Evolutionary conservation across 2,797 vertebrate genomes (phyloP), one percentile per base, ranked within the genome.

Genomic region (Manis pentadactyla): DNA sequence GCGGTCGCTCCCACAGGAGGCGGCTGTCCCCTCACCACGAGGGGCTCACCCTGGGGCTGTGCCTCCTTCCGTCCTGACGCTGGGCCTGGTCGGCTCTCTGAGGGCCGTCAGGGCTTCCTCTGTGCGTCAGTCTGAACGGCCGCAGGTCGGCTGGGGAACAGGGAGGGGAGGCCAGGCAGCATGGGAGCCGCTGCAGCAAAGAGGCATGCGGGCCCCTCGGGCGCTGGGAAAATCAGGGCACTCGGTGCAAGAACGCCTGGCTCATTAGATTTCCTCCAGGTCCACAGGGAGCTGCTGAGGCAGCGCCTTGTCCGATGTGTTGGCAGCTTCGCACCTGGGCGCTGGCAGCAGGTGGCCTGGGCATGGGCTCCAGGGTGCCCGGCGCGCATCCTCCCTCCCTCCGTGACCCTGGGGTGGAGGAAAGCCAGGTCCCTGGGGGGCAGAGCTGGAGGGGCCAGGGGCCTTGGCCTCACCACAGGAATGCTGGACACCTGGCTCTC

Each of bases 181-280:
- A 97, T 96, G 74, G 97, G 97, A 97, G 89, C 93, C 94, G 90
- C 96, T 85, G 97, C 95, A 87, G 96, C 34, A 77, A 98, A 98
- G 98, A 97, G 98, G 98, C 97, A 87, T 96, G 87, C 97, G 27
- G 51, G 87, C 98, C 97, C 98, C 98, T 95, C 17, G 97, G 97
- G 98, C 73, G 57, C 63, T 92, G 96, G 95, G 98, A 95, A 98
- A 97, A 97, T 97, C 93, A 98, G 98, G 98, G 97, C 97, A 96
- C 98, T 98, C 97, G 96, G 98, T 98, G 97, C 97, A 97, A 97
- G 97, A 95, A 97, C 94, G 97, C 98, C 98, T 94, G 95, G 97
- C 97, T 98, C 97, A 98, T 98, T 98, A 97, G 98, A 98, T 98
- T 98, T 97, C 97, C 95, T 94, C 97, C 98, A 97, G 57, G 89